Base-by-base conservation (phyloP, 2,888 invertebrate genomes). In the Drosophila aldrichi region DNA sequence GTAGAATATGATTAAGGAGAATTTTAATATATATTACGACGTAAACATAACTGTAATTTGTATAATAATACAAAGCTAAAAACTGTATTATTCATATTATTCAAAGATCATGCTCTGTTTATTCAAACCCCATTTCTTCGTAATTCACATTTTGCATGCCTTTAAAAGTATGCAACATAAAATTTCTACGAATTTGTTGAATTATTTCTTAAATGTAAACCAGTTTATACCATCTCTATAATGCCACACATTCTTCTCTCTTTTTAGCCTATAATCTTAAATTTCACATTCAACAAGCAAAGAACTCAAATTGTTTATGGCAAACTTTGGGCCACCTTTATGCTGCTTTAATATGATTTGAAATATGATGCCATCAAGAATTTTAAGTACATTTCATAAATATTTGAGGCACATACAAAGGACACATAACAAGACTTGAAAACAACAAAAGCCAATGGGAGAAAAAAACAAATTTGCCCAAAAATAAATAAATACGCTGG, bases 331-430 rank as follows among this genome's bases (percentile, higher is more conserved):
- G 18, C 25, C 6, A 32, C 18, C 20, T 32, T 65, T n/a, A 4
- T 1, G 5, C 18, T 74, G 41, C 38, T 44, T 44, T 69, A 64
- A 57, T 67, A 58, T 62, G 68, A 25, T 41, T 38, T 68, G 63
- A 64, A 46, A 70, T 69, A 76, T 74, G 65, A 70, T 63, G 65
- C 62, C 78, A 82, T 84, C 67, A 84, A 73, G 72, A 68, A 82
- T 69, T 78, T 64, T 63, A 49, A 74, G 63, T 18, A 73, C 48
- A 71, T 81, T 73, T 69, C 79, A 88, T 77, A 82, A 85, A 85
- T 85, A 83, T 79, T 79, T 83, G 55, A 77, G 68, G 51, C 63
- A 68, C 74, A 68, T 73, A 85, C 81, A 88, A 84, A 77, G 68
- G 71, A 66, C 79, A 56, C 61, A 58, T 59, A 70, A 73, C 74